Percentiles rank a stretch among this genome's conserved stretches.
These are phyloP conservation scores for Anthopleura sola DNA, from an alignment of 64 coral and sea anemone genomes.

Conservation along the genomic window DNA sequence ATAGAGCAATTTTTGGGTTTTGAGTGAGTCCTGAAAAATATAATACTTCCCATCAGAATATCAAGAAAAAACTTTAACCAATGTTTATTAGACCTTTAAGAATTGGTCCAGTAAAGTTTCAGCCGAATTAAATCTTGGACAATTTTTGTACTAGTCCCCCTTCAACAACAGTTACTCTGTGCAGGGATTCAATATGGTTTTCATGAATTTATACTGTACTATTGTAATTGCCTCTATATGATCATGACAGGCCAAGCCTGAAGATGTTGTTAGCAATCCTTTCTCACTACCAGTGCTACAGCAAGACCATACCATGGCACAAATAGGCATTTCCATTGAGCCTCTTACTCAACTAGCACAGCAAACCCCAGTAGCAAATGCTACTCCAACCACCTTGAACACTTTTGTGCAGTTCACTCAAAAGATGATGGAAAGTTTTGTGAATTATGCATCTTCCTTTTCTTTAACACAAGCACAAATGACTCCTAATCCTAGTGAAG, in stretches of 20 bases:
- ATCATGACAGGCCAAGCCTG: constrained; percentile 68
- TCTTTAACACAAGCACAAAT: constrained; percentile 79
- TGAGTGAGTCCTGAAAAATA: no score
- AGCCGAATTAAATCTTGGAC: no score
- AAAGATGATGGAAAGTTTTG: constrained; percentile 98
- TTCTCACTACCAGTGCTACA: constrained; percentile 50
- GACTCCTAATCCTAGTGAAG: constrained; percentile 82
- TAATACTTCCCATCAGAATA: no score
- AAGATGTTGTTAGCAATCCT: constrained; percentile 79
- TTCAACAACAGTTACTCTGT: no score
- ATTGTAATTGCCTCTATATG: not conserved
- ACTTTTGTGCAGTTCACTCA: constrained; percentile 88
- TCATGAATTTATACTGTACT: not conserved
- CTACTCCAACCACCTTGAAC: constrained; percentile 85
- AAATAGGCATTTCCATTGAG: constrained; percentile 95
- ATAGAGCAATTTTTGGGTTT: no score
- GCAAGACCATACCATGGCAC: constrained; percentile 51
- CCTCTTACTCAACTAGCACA: constrained; percentile 76
- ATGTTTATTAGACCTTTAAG: no score
- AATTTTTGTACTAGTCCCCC: no score
- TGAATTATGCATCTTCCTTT: constrained; percentile 95
- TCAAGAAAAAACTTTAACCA: no score
- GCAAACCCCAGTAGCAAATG: constrained; percentile 60
- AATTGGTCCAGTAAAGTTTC: no score
- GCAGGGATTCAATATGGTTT: no score